Base-by-base conservation (phyloP, 2,888 invertebrate genomes). In the Cactoblastis cactorum region DNA sequence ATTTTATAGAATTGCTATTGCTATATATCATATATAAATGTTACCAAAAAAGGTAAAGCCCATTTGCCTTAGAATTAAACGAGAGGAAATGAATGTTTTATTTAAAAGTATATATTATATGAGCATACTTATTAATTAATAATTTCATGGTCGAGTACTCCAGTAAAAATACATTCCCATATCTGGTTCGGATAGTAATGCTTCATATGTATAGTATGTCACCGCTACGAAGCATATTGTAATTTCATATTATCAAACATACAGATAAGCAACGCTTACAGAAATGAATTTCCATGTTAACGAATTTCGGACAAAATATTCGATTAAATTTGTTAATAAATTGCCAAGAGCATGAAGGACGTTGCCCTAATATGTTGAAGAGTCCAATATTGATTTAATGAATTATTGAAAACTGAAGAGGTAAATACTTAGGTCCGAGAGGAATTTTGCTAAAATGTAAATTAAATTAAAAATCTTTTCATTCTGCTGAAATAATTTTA, bases 231-330 rank as follows among this genome's bases (percentile, higher is more conserved):
- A 22, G 34, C 19, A 17, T 32, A 47, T 50, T 51, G 33, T 41
- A 48, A 50, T 50, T 34, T 28, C 19, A 48, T 48, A 52, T 48
- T 50, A 35, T 32, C 22, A 45, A 39, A 46, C 32, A 33, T 8
- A 6, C 28, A 38, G 51, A 54, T 54, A 72, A 34, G 57, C 53
- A 66, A 68, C 58, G 64, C 61, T 62, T 62, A 69, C 62, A 64
- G 54, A 74, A 77, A 75, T 71, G 67, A 74, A 73, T 76, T 70
- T 65, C 59, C 64, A 73, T 77, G 76, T 77, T 75, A 34, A 53
- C 64, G 65, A 68, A 74, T 74, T 70, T 67, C n/a, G n/a, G n/a
- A n/a, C n/a, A n/a, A 56, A 72, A 72, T 73, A 71, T 63, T 62
- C 58, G 62, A n/a, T n/a, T n/a, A n/a, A n/a, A n/a, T n/a, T n/a